Percentiles rank a stretch among this genome's conserved stretches.
These are phyloP conservation scores for Prorops nasuta DNA, from an alignment of 1,140 invertebrate species.

Conservation along the genomic window DNA sequence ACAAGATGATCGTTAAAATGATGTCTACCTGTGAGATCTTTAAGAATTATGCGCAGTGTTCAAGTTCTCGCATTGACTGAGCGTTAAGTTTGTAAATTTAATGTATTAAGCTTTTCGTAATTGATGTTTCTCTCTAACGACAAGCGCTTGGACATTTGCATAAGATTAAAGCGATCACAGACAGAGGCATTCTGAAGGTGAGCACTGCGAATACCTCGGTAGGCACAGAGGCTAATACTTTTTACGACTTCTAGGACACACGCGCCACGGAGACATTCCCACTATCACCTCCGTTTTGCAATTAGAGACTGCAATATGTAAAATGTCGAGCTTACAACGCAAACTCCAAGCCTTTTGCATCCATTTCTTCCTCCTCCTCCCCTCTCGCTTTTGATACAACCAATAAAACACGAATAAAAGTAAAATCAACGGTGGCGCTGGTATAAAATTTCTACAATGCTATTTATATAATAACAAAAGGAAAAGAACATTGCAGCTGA, in stretches of 20 bases:
- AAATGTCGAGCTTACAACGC: constrained; percentile 34
- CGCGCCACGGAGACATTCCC: constrained; percentile 23
- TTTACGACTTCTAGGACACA: constrained; percentile 27
- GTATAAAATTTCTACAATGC: too few species aligned
- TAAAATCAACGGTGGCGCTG: too few species aligned
- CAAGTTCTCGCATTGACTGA: constrained; percentile 36
- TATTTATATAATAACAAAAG: too few species aligned
- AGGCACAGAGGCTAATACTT: constrained; percentile 37
- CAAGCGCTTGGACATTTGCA: constrained; percentile 43
- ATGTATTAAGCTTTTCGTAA: too few species aligned
- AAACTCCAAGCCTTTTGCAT: constrained; percentile 28
- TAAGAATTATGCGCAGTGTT: constrained; percentile 46
- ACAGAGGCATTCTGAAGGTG: constrained; percentile 37
- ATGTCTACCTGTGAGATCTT: constrained; percentile 51
- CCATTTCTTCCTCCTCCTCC: too few species aligned
- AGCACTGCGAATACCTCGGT: constrained; percentile 26
- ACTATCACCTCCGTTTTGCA: constrained; percentile 21
- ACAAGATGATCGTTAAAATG: constrained; percentile 53
- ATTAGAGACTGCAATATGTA: constrained; percentile 34
- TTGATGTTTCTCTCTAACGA: neutral
- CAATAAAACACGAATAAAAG: neutral
- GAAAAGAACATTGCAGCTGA: too few species aligned
- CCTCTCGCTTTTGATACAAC: neutral
- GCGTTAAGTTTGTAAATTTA: neutral
- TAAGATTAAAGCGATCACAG: constrained; percentile 48